These are phyloP conservation scores for Cranoglanis bouderius DNA, from an alignment of 2,113 vertebrate species.

Conservation along the genomic window DNA sequence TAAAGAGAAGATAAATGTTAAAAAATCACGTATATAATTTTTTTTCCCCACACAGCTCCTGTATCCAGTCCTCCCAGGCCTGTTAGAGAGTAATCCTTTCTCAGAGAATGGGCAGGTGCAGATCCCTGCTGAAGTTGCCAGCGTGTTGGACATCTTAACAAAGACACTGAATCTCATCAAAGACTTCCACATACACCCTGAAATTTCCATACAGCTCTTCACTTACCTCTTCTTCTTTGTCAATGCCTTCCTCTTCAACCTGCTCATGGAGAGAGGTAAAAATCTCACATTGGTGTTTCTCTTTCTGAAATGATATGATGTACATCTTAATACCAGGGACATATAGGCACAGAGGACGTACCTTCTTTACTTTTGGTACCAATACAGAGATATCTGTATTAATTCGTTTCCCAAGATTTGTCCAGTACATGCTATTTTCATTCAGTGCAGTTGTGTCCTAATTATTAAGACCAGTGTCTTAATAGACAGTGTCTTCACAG, in stretches of 20 bases:
- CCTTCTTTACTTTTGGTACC: background rate
- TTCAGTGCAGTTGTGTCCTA: background rate
- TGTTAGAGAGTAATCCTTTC: conserved; percentile 76
- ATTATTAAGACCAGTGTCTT: background rate
- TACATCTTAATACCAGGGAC: background rate
- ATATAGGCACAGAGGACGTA: background rate
- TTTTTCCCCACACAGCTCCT: conserved; percentile 64
- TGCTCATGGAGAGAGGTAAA: conserved; percentile 80
- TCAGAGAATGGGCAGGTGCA: conserved; percentile 52
- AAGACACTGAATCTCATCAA: conserved; percentile 65
- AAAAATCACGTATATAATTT: background rate
- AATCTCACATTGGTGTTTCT: background rate
- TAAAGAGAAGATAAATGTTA: background rate
- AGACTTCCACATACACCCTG: conserved; percentile 69
- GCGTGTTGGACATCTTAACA: conserved; percentile 65
- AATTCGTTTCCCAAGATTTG: background rate
- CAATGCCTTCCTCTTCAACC: conserved; percentile 80
- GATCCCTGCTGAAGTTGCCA: conserved; percentile 55
- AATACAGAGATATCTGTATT: background rate
- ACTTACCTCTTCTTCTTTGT: conserved; percentile 80
- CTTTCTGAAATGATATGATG: background rate
- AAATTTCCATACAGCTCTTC: conserved; percentile 74
- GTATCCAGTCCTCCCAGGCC: conserved; percentile 70
- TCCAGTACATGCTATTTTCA: background rate
- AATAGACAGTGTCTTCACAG: background rate